Conservation (phyloP, 2,113 vertebrate species). For the Protobothrops mucrosquamatus region DNA sequence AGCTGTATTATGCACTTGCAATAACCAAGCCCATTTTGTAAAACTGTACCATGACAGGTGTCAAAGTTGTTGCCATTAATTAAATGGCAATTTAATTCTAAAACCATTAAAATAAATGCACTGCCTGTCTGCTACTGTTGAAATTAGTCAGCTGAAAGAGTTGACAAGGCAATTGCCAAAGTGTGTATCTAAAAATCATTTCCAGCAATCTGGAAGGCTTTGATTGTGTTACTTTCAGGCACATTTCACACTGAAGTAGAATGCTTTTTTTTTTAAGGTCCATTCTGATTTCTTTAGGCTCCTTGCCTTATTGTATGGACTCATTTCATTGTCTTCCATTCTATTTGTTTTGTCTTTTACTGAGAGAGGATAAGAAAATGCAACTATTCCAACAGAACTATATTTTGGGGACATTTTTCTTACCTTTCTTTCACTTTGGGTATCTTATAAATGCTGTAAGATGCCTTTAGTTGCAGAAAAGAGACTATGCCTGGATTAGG, state of each 20-base stretch:
- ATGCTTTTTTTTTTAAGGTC: background rate
- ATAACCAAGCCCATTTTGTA: constrained; percentile 18
- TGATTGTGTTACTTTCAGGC: background rate
- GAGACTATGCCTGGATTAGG: background rate
- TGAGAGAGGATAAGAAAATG: background rate
- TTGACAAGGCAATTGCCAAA: background rate
- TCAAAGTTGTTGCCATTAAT: constrained; percentile 7
- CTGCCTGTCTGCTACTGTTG: background rate
- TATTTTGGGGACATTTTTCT: background rate
- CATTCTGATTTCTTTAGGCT: background rate
- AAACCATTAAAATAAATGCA: background rate
- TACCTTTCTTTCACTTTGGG: background rate
- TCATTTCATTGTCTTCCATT: background rate
- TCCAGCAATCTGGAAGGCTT: background rate
- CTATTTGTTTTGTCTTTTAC: background rate
- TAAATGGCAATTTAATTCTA: constrained; percentile 30
- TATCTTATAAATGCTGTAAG: background rate
- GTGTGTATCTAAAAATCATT: background rate
- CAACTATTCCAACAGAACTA: background rate
- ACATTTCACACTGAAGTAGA: background rate
- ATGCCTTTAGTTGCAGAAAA: background rate
- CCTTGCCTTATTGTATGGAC: background rate
- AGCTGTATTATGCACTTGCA: constrained; percentile 10
- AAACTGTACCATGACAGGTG: constrained; percentile 40
- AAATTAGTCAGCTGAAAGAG: background rate